Conservation (phyloP, 2,888 invertebrate species). For the Melanargia galathea region DNA sequence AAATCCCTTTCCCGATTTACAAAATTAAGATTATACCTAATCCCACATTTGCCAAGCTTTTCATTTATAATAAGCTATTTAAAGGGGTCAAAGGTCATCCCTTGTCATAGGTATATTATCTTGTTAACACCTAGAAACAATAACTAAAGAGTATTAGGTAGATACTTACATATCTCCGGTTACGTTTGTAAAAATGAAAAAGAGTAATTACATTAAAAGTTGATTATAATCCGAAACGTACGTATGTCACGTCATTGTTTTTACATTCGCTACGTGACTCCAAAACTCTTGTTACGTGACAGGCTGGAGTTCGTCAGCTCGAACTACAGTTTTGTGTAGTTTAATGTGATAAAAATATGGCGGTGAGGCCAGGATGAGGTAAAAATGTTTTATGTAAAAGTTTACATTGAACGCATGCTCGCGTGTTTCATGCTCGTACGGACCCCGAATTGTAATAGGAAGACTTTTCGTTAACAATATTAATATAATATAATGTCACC, state of each 20-base stretch:
- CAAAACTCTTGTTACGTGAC: constrained; percentile 14
- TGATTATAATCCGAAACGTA: background rate
- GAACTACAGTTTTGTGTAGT: background rate
- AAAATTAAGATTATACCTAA: background rate
- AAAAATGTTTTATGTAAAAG: constrained; percentile 9
- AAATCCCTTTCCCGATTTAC: background rate
- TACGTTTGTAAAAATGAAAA: too few species aligned
- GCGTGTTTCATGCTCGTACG: background rate
- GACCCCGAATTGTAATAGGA: background rate
- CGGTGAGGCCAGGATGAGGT: background rate
- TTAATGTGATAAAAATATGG: constrained; percentile 6
- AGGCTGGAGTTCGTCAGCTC: background rate
- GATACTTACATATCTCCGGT: too few species aligned
- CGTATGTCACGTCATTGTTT: constrained; percentile 8
- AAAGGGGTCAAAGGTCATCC: constrained; percentile 4
- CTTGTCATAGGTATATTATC: constrained; percentile 10
- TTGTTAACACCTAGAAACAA: background rate
- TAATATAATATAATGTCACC: too few species aligned
- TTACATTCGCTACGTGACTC: background rate
- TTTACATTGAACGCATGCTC: constrained; percentile 1
- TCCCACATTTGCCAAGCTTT: background rate
- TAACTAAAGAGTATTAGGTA: too few species aligned
- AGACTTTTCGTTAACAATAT: background rate
- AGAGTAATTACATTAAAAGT: too few species aligned
- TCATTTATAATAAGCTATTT: constrained; percentile 5